Conservation (phyloP, 2,888 invertebrate genomes). For the Rapana venosa region DNA sequence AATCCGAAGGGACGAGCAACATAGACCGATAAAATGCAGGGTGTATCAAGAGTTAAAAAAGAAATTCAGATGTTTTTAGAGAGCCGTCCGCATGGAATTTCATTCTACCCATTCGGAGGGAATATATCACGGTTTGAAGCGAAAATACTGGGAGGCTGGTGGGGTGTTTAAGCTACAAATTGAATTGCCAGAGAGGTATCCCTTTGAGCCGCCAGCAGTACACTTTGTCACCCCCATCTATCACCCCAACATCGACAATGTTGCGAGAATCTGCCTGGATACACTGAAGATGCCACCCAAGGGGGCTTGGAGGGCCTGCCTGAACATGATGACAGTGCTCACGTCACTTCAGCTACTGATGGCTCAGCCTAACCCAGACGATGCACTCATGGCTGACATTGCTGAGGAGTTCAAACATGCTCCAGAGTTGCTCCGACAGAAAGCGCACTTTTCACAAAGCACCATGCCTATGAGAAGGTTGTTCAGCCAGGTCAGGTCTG, state of each 20-base stretch:
- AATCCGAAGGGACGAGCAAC: not conserved
- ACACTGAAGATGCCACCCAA: constrained; percentile 91
- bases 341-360: constrained; percentile 87
- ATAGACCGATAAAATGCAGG: constrained; percentile 56
- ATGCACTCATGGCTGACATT: constrained; percentile 88
- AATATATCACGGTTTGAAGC: constrained; percentile 76
- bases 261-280: constrained; percentile 91
- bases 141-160: no score
- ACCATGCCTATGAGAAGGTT: no score
- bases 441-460: no score
- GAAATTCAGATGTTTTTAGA: constrained; percentile 81
- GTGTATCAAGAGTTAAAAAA: constrained; percentile 78
- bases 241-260: constrained; percentile 92
- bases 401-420: no score
- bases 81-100: constrained; percentile 83
- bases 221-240: constrained; percentile 89
- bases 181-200: constrained; percentile 86
- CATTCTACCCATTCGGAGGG: constrained; percentile 82
- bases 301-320: constrained; percentile 79
- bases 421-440: no score
- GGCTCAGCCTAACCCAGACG: constrained; percentile 90
- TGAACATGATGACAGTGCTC: constrained; percentile 82
- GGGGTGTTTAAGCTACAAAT: no score
- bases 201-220: constrained; percentile 89
- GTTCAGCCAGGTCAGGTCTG: no score